Evolutionary conservation across 2,888 invertebrate species (phyloP), one percentile per base, ranked within the genome.

Genomic region (Coenonympha glycerion): DNA sequence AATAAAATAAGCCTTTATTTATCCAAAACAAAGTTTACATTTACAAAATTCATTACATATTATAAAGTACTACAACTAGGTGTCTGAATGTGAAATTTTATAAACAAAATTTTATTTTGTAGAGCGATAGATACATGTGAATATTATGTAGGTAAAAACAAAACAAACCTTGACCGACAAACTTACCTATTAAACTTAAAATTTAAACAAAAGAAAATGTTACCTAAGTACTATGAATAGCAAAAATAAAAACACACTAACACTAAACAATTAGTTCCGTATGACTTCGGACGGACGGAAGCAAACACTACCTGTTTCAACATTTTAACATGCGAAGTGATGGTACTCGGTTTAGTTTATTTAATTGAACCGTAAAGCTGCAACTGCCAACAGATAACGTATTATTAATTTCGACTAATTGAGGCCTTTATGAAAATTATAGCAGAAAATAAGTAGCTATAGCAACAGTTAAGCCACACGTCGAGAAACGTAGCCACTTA

Each of bases 241-340:
- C 9, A 24, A 24, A 39, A 39, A 24, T 9, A 24, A 24, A 39
- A 39, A 24, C 39, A 39, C 4, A 9, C 15, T 16, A 24, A 8
- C 39, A 39, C 22, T 36, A 39, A 24, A 39, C 24, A 39, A 39
- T 39, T 49, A 47, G 44, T 55, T 55, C 55, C 55, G 52, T 47
- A 40, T 44, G 15, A 47, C n/a, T 33, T 47, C 5, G 47, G 2
- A 31, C 46, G 52, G 47, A 50, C 46, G 52, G 50, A 54, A 54
- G 31, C 41, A 31, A 28, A 13, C 21, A 49, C 46, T 49, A 49
- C 39, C 30, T 47, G 55, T 19, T 51, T 28, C 24, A 47, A 21
- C 31, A 36, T 15, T 44, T 49, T 15, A 19, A 51, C 49, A 49
- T 47, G 49, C 46, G 19, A 39, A 42, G 26, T 42, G 26, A 22